Percentiles rank a stretch among this genome's conserved stretches.
Evolutionary conservation across 2,113 vertebrate genomes (phyloP).

Genomic region (Hylia prasina): DNA sequence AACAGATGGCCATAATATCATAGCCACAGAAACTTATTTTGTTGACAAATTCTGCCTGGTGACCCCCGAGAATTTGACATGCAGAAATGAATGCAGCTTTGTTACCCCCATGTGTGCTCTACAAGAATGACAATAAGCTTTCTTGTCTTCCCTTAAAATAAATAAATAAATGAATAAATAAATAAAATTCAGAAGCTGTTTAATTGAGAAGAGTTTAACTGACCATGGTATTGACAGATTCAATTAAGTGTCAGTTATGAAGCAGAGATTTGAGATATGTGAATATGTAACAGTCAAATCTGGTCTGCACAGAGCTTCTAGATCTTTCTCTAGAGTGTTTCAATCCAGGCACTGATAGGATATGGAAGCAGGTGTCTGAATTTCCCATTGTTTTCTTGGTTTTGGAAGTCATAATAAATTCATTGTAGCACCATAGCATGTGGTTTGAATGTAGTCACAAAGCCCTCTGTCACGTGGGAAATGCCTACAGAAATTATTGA

Average conservation of each 20-base stretch:
- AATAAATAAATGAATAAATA: too few relatives aligned
- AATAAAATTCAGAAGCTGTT: not conserved
- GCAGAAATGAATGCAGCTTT: not conserved
- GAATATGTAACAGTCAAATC: not conserved
- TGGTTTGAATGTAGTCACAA: not conserved
- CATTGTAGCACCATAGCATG: not conserved
- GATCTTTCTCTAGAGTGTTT: not conserved
- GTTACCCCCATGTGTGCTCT: not conserved
- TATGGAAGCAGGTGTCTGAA: not conserved
- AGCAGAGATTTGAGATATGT: not conserved
- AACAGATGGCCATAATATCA: not conserved
- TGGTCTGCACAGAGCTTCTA: not conserved
- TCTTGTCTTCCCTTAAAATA: not conserved
- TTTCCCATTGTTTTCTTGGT: not conserved
- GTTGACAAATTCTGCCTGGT: accelerated
- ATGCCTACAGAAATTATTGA: not conserved
- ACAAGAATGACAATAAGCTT: not conserved
- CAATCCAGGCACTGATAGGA: not conserved
- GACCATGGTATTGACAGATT: not conserved
- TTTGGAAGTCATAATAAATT: not conserved
- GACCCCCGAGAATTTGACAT: not conserved
- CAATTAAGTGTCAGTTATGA: not conserved
- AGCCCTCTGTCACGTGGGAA: not conserved
- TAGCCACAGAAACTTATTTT: not conserved
- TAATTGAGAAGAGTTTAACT: not conserved